Percentiles rank a stretch among this genome's conserved stretches.
Evolutionary conservation across 1,140 invertebrate genomes (phyloP).

Genomic region (Drosophila orosa): DNA sequence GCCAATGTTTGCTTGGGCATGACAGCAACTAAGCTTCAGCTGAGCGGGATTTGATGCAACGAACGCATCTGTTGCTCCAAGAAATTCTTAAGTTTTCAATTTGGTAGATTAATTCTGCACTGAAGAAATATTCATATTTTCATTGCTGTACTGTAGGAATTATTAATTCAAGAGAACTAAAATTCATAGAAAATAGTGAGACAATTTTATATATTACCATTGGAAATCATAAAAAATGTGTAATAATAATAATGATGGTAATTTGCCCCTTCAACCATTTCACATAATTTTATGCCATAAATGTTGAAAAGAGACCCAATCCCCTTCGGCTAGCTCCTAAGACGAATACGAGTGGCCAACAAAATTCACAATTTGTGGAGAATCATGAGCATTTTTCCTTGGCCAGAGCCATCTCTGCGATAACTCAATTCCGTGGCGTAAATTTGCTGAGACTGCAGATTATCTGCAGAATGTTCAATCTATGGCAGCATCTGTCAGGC

Average conservation of each 20-base stretch:
- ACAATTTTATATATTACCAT: neutral
- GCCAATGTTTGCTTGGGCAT: conserved; percentile 31
- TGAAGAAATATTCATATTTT: neutral
- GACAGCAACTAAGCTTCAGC: conserved; percentile 35
- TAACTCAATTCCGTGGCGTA: conserved; percentile 49
- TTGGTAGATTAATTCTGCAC: conserved; percentile 25
- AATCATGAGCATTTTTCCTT: conserved; percentile 14
- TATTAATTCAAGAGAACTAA: neutral
- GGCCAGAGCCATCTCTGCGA: conserved; percentile 6
- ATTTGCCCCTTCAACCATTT: neutral
- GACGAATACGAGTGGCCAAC: conserved; percentile 1
- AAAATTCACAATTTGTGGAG: conserved; percentile 25
- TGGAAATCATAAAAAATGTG: neutral
- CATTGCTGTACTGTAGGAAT: too few relatives aligned
- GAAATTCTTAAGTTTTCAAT: conserved; percentile 43
- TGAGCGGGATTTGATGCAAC: conserved; percentile 26
- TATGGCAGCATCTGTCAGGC: conserved; percentile 66
- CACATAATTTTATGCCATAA: neutral
- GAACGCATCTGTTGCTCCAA: conserved; percentile 41
- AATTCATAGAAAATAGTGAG: neutral
- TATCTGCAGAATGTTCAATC: conserved; percentile 49
- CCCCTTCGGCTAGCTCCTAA: neutral
- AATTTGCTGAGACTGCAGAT: conserved; percentile 67
- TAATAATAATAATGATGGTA: neutral
- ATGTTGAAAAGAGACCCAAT: neutral